Base-by-base conservation (phyloP, 2,113 vertebrate genomes). In the Ceyx margarethae region DNA sequence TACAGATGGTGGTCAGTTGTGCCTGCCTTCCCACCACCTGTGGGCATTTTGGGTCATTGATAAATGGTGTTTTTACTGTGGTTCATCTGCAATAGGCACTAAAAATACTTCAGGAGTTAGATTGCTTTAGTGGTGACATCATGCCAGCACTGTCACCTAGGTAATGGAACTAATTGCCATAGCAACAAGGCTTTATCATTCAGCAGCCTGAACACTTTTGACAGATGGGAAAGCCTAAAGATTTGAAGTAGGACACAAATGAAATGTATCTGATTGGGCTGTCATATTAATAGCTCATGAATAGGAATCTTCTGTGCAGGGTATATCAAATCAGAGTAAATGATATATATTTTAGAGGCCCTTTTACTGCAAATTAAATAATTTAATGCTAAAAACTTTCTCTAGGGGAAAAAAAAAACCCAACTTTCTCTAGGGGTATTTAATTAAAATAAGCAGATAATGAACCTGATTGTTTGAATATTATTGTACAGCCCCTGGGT, bases 111-210 rank as follows among this genome's bases (percentile, higher is more conserved):
- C 68, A 42, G 92, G 79, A 97, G 86, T 95, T 96, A 96, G 87
- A 91, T 94, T 4, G 6, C 77, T 96, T 97, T 95, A 94, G 91
- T 77, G 69, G 93, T 97, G 97, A 97, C 93, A 97, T 97, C 96
- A 97, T 95, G 95, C 21, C 35, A 96, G 95, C 79, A 94, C 91
- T 96, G 90, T 98, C 97, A 97, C 97, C 97, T 97, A 97, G 97
- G 96, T 97, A 97, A 97, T 97, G 76, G 87, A 95, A 96, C 96
- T 97, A 97, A 98, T 97, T 97, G 90, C 97, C 95, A 97, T 98
- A 96, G 97, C 96, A 98, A 98, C 97, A 87, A 96, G 91, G 28
- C 91, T 97, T 97, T 96, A 97, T 97, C 96, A 95, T 96, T 95
- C 78, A 95, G 87, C 91, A 94, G 66, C 94, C 88, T 15, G 40